Percentiles rank a stretch among this genome's conserved stretches.
Evolutionary conservation across 2,888 invertebrate species (phyloP).

Genomic region (Lingula anatina): DNA sequence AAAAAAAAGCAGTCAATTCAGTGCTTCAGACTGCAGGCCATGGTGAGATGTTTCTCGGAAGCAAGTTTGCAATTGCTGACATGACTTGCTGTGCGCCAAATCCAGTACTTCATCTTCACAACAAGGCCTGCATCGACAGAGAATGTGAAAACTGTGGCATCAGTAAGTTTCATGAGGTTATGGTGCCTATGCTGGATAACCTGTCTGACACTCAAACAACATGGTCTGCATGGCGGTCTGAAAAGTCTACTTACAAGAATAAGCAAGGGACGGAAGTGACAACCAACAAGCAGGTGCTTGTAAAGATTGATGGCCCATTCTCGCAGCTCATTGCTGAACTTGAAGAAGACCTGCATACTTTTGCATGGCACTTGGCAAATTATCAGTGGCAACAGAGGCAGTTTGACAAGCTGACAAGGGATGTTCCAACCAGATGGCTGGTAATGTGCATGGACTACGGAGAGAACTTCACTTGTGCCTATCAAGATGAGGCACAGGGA

Average conservation of each 20-base stretch:
- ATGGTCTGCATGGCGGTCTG: background rate
- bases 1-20: too few relatives aligned
- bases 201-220: too few relatives aligned
- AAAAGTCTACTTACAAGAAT: background rate
- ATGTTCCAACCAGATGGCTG: conserved; percentile 2
- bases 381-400: conserved; percentile 4
- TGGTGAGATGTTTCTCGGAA: too few relatives aligned
- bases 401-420: conserved; percentile 1
- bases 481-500: conserved; percentile 8
- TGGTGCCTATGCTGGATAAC: too few relatives aligned
- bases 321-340: background rate
- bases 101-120: too few relatives aligned
- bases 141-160: too few relatives aligned
- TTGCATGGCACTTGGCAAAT: background rate
- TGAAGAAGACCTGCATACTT: background rate
- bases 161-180: too few relatives aligned
- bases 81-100: too few relatives aligned
- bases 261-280: background rate
- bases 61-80: too few relatives aligned
- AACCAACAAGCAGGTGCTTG: background rate
- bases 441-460: conserved; percentile 6
- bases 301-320: background rate
- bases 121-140: too few relatives aligned
- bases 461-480: conserved; percentile 9
- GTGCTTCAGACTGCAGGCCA: too few relatives aligned